Conservation (phyloP, 2,888 invertebrate species). For the Noctua pronuba region DNA sequence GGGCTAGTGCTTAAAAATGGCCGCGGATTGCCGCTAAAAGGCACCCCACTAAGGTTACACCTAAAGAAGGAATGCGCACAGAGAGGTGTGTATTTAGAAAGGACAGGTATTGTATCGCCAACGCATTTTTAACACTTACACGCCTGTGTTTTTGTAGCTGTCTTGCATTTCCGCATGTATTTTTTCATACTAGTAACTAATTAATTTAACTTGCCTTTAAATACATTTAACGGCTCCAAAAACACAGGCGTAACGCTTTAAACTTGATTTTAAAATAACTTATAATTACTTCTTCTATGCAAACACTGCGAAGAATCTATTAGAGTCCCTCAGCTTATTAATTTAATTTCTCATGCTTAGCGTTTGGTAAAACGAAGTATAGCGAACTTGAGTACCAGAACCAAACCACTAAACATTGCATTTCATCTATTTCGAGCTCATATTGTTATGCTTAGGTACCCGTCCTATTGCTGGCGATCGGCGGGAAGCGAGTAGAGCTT, state of each 20-base stretch:
- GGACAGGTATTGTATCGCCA: conserved; percentile 91
- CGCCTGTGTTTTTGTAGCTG: conserved; percentile 79
- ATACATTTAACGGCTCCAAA: conserved; percentile 71
- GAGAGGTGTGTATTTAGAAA: conserved; percentile 95
- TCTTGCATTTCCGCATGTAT: conserved; percentile 35
- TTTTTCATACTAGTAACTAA: conserved; percentile 10
- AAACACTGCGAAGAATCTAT: conserved; percentile 65
- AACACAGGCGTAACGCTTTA: conserved; percentile 81
- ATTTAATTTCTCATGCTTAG: conserved; percentile 70
- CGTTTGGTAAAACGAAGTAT: conserved; percentile 57
- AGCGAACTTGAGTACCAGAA: conserved; percentile 61
- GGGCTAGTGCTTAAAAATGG: conserved; percentile 95
- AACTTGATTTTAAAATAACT: conserved; percentile 65
- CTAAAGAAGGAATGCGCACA: conserved; percentile 98
- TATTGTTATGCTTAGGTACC: conserved; percentile 75
- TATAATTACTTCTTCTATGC: conserved; percentile 47
- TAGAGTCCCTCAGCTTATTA: conserved; percentile 75
- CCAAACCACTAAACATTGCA: conserved; percentile 75
- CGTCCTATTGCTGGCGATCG: conserved; percentile 3
- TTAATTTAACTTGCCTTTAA: background rate
- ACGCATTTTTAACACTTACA: conserved; percentile 90
- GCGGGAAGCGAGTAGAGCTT: background rate
- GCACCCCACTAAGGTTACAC: conserved; percentile 96
- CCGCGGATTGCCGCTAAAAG: conserved; percentile 94
- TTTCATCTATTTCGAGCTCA: conserved; percentile 78